These are phyloP conservation scores for Labeo rohita DNA, from an alignment of 2,113 vertebrate species.

Conservation along the genomic window DNA sequence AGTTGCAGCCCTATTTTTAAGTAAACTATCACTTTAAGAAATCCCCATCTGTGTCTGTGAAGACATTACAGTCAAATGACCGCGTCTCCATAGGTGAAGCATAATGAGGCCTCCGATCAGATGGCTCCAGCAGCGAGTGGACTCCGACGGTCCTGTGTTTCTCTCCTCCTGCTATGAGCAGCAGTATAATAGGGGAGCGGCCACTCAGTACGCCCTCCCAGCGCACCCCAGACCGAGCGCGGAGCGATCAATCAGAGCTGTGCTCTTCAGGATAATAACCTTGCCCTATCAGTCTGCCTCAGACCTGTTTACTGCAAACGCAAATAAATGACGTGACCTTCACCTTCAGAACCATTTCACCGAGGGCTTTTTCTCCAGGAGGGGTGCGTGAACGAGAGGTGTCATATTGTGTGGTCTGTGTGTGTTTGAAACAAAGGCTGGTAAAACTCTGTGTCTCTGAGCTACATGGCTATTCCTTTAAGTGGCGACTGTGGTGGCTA, in stretches of 20 bases:
- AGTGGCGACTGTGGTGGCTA: slow-evolving; percentile 58
- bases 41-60: slow-evolving; percentile 6
- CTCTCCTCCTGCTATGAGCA: slow-evolving; percentile 20
- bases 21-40: slow-evolving; percentile 12
- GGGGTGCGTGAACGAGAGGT: slow-evolving; percentile 17
- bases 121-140: slow-evolving; percentile 26
- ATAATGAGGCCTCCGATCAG: slow-evolving; percentile 42
- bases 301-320: slow-evolving; percentile 66
- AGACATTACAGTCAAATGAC: slow-evolving; percentile 13
- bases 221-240: slow-evolving; percentile 48
- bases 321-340: slow-evolving; percentile 68
- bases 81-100: slow-evolving; percentile 1
- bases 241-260: slow-evolving; percentile 64
- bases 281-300: slow-evolving; percentile 63
- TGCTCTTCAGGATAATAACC: slow-evolving; percentile 64
- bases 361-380: slow-evolving; percentile 25
- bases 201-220: slow-evolving; percentile 16
- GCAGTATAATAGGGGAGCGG: slow-evolving; percentile 21
- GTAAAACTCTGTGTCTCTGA: neutral
- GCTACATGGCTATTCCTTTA: slow-evolving; percentile 48
- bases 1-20: neutral
- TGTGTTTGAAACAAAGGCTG: neutral
- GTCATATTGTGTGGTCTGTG: slow-evolving; percentile 19
- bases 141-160: slow-evolving; percentile 28
- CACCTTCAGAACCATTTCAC: slow-evolving; percentile 50